Evolutionary conservation across 2,113 vertebrate species (phyloP).

Genomic region (Macrotus californicus): DNA sequence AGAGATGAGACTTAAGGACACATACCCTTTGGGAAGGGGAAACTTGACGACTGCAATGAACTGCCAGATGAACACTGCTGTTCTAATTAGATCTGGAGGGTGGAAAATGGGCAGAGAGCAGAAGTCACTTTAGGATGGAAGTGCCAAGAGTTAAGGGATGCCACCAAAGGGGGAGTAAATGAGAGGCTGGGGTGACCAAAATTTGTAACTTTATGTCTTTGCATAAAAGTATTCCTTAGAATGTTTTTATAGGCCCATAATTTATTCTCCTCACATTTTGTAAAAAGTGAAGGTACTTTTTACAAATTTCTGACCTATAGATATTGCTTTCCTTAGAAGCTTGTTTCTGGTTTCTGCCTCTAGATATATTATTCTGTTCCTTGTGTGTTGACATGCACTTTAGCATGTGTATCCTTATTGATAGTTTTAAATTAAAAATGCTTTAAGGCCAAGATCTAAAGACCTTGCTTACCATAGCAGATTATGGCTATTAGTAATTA

Average conservation of each 20-base stretch:
- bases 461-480: constrained; percentile 42
- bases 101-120: not conserved
- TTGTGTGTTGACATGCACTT: constrained; percentile 24
- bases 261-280: not conserved
- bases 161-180: not conserved
- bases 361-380: constrained; percentile 17
- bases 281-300: not conserved
- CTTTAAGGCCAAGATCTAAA: not conserved
- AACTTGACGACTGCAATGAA: not conserved
- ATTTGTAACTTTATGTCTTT: not conserved
- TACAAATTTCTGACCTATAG: not conserved
- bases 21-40: not conserved
- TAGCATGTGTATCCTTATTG: constrained; percentile 38
- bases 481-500: not conserved
- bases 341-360: not conserved
- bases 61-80: not conserved
- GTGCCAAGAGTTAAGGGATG: not conserved
- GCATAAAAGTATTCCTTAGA: not conserved
- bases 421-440: constrained; percentile 57
- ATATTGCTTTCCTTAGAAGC: not conserved
- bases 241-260: not conserved
- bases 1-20: constrained; percentile 8
- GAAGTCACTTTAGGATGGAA: not conserved
- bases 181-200: not conserved
- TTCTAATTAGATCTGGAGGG: not conserved